Percentiles rank a stretch among this genome's conserved stretches.
Evolutionary conservation across 2,113 vertebrate species (phyloP).

Genomic region (Panurus biarmicus): DNA sequence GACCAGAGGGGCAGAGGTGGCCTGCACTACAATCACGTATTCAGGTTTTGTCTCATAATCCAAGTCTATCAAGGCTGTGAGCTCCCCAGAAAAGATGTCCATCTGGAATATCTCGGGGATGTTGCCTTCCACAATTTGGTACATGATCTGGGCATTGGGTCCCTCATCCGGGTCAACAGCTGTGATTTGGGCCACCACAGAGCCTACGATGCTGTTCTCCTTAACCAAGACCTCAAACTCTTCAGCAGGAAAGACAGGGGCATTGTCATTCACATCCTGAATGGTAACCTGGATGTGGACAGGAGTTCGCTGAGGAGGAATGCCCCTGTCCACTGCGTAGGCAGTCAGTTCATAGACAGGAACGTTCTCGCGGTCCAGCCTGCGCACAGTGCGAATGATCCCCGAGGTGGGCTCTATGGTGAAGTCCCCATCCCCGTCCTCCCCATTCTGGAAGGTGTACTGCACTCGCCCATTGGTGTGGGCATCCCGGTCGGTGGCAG

Average conservation of each 20-base stretch:
- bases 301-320: slow-evolving; percentile 87
- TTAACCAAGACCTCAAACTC: slow-evolving; percentile 95
- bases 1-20: slow-evolving; percentile 93
- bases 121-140: slow-evolving; percentile 98
- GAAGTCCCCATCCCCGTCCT: slow-evolving; percentile 96
- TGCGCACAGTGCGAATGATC: slow-evolving; percentile 89
- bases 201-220: slow-evolving; percentile 95
- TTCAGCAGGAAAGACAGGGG: slow-evolving; percentile 91
- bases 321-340: slow-evolving; percentile 89
- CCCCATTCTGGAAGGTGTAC: slow-evolving; percentile 97
- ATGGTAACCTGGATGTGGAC: slow-evolving; percentile 92
- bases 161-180: slow-evolving; percentile 93
- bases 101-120: slow-evolving; percentile 98
- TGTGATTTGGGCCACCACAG: slow-evolving; percentile 94
- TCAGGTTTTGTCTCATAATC: slow-evolving; percentile 91
- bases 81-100: slow-evolving; percentile 98
- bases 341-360: slow-evolving; percentile 93
- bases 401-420: slow-evolving; percentile 97
- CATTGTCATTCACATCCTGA: slow-evolving; percentile 95
- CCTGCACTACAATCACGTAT: slow-evolving; percentile 95
- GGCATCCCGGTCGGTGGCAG: slow-evolving; percentile 92
- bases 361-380: slow-evolving; percentile 88
- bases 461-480: slow-evolving; percentile 93
- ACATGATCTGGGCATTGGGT: slow-evolving; percentile 95
- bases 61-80: slow-evolving; percentile 94